Base-by-base conservation (phyloP, 2,113 vertebrate genomes). In the Eretmochelys imbricata region DNA sequence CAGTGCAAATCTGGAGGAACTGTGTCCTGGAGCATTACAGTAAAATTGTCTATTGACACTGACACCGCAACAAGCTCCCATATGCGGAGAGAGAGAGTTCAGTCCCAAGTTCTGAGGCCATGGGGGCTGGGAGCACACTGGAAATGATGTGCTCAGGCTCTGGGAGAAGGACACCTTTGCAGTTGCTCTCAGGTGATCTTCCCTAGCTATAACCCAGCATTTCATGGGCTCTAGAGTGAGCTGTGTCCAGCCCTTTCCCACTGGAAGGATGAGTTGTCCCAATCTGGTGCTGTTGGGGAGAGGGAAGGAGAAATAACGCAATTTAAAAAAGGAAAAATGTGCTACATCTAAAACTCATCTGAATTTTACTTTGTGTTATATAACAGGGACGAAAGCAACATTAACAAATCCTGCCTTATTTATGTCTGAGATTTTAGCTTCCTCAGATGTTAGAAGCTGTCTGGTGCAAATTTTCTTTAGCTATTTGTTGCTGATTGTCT, bases 361-460 rank as follows among this genome's bases (percentile, higher is more conserved):
- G 69, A 95, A 89, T 94, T 96, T 89, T 82, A 50, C 69, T 95
- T 94, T 91, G 51, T 91, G 27, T 51, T 31, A 35, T 51, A 27
- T 94, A 84, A 93, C 93, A 93, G 65, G 55, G 62, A 90, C n/a
- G 49, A 59, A n/a, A 90, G 49, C 49, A 49, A 87, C 95, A 95
- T 96, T 97, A 96, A 91, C 72, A 49, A 5, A 5, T 24, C 94
- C 49, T 96, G 86, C 48, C 84, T 69, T 89, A 50, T 85, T 92
- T 90, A 31, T 2, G 72, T 91, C 91, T 57, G 35, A 86, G 91
- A 53, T 88, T 89, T 91, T 82, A 29, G 46, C 75, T 88, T 97
- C 95, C 94, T 94, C 69, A 94, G 95, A 95, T 96, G 85, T 97
- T 96, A 93, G 59, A 88, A 96, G 65, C 46, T 93, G 25, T 91